Base-by-base conservation (phyloP, 1,140 invertebrate species). In the Listronotus bonariensis region DNA sequence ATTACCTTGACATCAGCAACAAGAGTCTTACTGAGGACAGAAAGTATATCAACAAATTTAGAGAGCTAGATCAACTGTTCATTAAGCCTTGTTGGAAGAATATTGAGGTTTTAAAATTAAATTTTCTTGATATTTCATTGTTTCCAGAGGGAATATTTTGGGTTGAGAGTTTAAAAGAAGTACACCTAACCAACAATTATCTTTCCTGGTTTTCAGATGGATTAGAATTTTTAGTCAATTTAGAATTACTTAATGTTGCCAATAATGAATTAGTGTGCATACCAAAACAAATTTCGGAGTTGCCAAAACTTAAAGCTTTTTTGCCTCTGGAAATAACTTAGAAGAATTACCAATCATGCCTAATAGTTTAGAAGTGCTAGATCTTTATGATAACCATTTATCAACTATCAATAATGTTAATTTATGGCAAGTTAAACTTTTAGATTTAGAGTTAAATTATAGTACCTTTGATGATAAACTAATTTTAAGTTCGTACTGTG, bases 401-500 rank as follows among this genome's bases (percentile, higher is more conserved):
- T 14, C 15, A n/a, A 60, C 6, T 12, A 32, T 54, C 11, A 26
- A 56, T 38, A 38, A 45, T 36, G 17, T 12, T 0, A 58, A 36
- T 14, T 32, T 62, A 8, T 11, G 26, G 6, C 6, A 58, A 2
- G 7, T 52, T 18, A 34, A 52, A 54, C n/a, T 46, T 1, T 14
- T 54, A 15, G 64, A 66, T 55, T 40, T 66, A 12, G 64, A 66
- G 9, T 53, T 34, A 9, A 66, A 66, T 42, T 60, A 34, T 58
- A 20, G 56, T 52, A 15, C 26, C 36, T 43, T 34, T 1, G n/a
- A 43, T 34, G 18, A 57, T 41, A 15, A 42, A 36, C 11, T 45
- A 53, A 11, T 56, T 9, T 11, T 7, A 17, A 8, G 53, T 9
- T 3, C 20, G n/a, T 59, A 58, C n/a, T 43, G 17, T 15, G 11